phyloP scores from a whole-genome alignment of 2,888 invertebrate genomes.

The Agriotes lineatus region DNA sequence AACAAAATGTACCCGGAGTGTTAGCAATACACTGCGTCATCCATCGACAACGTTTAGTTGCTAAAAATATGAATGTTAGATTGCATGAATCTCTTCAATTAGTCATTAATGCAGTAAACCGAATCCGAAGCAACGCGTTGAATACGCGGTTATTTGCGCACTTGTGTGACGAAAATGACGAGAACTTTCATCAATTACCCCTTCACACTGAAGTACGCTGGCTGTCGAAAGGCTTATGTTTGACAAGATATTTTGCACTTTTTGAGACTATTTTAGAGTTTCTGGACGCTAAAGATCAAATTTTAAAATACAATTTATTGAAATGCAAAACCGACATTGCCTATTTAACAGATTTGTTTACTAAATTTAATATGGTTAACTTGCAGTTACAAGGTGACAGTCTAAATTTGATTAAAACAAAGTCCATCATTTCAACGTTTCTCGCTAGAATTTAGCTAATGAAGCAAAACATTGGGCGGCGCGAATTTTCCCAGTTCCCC shows the following conservation, averaged over 20 bases:
- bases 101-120: slow-evolving; percentile 47
- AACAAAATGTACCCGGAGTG: slow-evolving; percentile 52
- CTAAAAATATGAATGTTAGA: slow-evolving; percentile 45
- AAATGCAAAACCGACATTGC: slow-evolving; percentile 40
- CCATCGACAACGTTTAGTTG: slow-evolving; percentile 51
- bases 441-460: slow-evolving; percentile 51
- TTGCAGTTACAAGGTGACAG: slow-evolving; percentile 53
- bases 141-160: slow-evolving; percentile 51
- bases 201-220: slow-evolving; percentile 50
- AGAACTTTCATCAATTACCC: slow-evolving; percentile 48
- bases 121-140: slow-evolving; percentile 47
- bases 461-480: slow-evolving; percentile 54
- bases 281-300: slow-evolving; percentile 42
- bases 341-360: slow-evolving; percentile 43
- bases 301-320: slow-evolving; percentile 31
- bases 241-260: slow-evolving; percentile 44
- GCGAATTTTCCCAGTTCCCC: slow-evolving; percentile 55
- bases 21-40: slow-evolving; percentile 51
- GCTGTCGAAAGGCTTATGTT: slow-evolving; percentile 52
- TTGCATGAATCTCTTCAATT: slow-evolving; percentile 43
- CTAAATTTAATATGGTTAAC: slow-evolving; percentile 43
- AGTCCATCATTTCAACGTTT: slow-evolving; percentile 52
- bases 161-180: slow-evolving; percentile 53
- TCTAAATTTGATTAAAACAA: slow-evolving; percentile 54
- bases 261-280: slow-evolving; percentile 39